Base-by-base conservation (phyloP, 2,888 invertebrate species). In the Melinopterus prodromus region DNA sequence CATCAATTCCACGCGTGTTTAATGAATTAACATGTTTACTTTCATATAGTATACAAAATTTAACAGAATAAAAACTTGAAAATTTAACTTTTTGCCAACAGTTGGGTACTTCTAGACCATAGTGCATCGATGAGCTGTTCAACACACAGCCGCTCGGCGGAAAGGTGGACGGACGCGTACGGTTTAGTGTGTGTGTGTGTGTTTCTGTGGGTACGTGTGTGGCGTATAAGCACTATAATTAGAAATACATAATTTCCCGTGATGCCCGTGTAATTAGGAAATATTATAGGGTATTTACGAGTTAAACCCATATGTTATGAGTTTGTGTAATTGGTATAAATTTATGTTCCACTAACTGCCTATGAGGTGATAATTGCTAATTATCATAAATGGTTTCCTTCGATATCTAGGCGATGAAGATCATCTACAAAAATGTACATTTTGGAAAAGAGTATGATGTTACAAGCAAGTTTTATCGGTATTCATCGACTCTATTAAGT, bases 291-390 rank as follows among this genome's bases (percentile, higher is more conserved):
- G 70, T 77, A 77, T 70, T 77, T 77, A 69, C 70, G 70, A 15
- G 77, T 69, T 69, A 69, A 77, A 77, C 69, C 35, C 69, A 35
- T 77, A 77, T 69, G 69, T 77, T 77, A 77, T 69, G 36, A 70
- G 70, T 69, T 69, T 53, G 70, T 69, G 77, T 77, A 77, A 77
- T 77, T 77, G 77, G 77, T 77, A 77, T 77, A 16, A 77, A 77
- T 77, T 77, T 70, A 77, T 77, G 77, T 77, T 77, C 69, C 69
- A 77, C 16, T 77, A 69, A 77, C 70, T 16, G 69, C 77, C 69
- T 77, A 69, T 26, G 77, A 77, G 35, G 77, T 70, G 77, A 77
- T 70, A 77, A 77, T 77, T 77, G 35, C 77, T 77, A 77, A 77
- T 77, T 77, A 74, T 37, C 74, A 76, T 53, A 71, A 78, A 77